A percentile compares a stretch with the other conserved stretches of the same genome.
phyloP scores from a whole-genome alignment of 2,888 invertebrate species.

The Agrochola circellaris region DNA sequence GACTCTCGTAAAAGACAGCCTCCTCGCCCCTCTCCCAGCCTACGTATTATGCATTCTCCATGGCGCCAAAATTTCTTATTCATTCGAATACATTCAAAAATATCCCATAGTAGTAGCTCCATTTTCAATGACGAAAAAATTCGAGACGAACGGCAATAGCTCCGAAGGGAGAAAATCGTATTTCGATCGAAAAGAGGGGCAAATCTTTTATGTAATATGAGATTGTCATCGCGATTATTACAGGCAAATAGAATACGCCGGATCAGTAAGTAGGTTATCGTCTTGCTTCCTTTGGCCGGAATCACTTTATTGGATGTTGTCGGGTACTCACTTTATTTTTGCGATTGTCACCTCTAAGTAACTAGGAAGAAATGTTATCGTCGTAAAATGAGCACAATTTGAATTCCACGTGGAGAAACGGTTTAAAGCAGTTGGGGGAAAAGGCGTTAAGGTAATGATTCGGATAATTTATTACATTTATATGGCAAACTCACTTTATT shows the following conservation, averaged over 20 bases:
- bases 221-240: slow-evolving; percentile 91
- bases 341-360: slow-evolving; percentile 72
- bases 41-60: slow-evolving; percentile 81
- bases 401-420: slow-evolving; percentile 55
- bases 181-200: slow-evolving; percentile 90
- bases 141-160: slow-evolving; percentile 88
- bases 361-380: slow-evolving; percentile 53
- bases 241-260: slow-evolving; percentile 90
- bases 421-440: slow-evolving; percentile 42
- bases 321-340: slow-evolving; percentile 75
- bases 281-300: slow-evolving; percentile 87
- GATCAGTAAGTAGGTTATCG: slow-evolving; percentile 90
- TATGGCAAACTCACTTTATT: slow-evolving; percentile 34
- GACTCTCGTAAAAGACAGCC: slow-evolving; percentile 65
- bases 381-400: slow-evolving; percentile 42
- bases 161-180: slow-evolving; percentile 90
- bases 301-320: slow-evolving; percentile 88
- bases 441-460: slow-evolving; percentile 58
- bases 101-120: slow-evolving; percentile 83
- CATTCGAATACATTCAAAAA: slow-evolving; percentile 88
- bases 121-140: slow-evolving; percentile 88
- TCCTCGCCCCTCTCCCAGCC: slow-evolving; percentile 63
- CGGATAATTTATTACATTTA: slow-evolving; percentile 54
- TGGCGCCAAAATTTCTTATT: slow-evolving; percentile 87
- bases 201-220: slow-evolving; percentile 91